These are phyloP conservation scores for Salarias fasciatus DNA, from an alignment of 2,797 vertebrate species.

Conservation along the genomic window DNA sequence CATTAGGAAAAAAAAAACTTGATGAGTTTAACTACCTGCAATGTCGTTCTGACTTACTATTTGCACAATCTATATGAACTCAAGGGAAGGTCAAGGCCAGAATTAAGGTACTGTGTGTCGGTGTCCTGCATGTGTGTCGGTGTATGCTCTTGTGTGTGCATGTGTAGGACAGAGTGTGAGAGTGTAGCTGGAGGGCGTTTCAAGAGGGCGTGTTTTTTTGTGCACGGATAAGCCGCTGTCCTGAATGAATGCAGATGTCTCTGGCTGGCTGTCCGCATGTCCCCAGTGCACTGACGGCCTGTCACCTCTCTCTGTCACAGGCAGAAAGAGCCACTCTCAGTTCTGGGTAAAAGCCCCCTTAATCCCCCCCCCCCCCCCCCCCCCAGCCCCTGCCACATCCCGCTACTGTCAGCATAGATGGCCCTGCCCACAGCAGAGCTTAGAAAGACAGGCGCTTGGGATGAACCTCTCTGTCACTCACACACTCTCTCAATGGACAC, in stretches of 20 bases:
- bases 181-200: constrained; percentile 71
- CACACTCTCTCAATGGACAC: constrained; percentile 71
- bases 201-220: constrained; percentile 80
- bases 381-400: constrained; percentile 70
- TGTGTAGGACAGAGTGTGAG: constrained; percentile 57
- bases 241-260: constrained; percentile 99
- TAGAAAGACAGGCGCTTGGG: constrained; percentile 73
- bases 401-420: constrained; percentile 76
- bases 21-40: background rate
- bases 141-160: constrained; percentile 24
- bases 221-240: constrained; percentile 89
- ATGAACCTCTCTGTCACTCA: constrained; percentile 82
- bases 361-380: constrained; percentile 69
- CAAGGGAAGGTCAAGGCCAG: constrained; percentile 77
- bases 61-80: constrained; percentile 79
- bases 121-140: constrained; percentile 27
- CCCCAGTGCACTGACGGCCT: constrained; percentile 73
- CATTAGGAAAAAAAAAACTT: too few species aligned
- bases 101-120: constrained; percentile 53
- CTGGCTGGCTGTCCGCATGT: constrained; percentile 83
- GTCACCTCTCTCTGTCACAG: constrained; percentile 78
- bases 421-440: constrained; percentile 71
- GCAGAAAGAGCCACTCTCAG: constrained; percentile 78
- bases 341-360: constrained; percentile 68
- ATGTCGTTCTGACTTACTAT: constrained; percentile 81